phyloP scores from a whole-genome alignment of 2,888 invertebrate genomes.

The Heliconius aoede region DNA sequence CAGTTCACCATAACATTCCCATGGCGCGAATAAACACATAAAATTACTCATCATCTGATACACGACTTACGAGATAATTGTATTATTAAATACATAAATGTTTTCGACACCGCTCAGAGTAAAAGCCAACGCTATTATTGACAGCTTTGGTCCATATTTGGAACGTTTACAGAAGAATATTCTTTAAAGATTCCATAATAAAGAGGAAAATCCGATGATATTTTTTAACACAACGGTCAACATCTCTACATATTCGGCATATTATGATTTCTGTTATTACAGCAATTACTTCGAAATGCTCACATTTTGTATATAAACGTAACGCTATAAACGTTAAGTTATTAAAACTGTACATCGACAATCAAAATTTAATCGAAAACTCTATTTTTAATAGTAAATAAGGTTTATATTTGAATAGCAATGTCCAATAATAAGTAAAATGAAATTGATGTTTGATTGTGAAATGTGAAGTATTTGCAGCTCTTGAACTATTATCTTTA shows the following conservation, averaged over 20 bases:
- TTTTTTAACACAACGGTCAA: slow-evolving; percentile 20
- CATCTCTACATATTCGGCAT: slow-evolving; percentile 43
- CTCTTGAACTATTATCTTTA: slow-evolving; percentile 63
- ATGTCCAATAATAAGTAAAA: slow-evolving; percentile 44
- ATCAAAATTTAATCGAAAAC: slow-evolving; percentile 45
- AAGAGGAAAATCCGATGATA: slow-evolving; percentile 18
- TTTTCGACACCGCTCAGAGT: slow-evolving; percentile 58
- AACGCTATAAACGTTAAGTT: slow-evolving; percentile 61
- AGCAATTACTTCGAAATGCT: slow-evolving; percentile 68
- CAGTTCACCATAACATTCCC: slow-evolving; percentile 33
- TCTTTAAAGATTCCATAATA: neutral
- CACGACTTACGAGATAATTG: slow-evolving; percentile 41
- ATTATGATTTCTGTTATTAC: slow-evolving; percentile 65
- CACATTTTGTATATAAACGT: too few relatives aligned
- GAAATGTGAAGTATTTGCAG: slow-evolving; percentile 64
- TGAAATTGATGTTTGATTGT: slow-evolving; percentile 62
- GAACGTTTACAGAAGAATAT: neutral
- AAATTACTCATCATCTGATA: slow-evolving; percentile 41
- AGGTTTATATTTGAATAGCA: slow-evolving; percentile 36
- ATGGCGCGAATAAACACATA: slow-evolving; percentile 37
- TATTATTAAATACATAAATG: slow-evolving; percentile 44
- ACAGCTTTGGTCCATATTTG: slow-evolving; percentile 49
- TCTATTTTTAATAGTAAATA: slow-evolving; percentile 49
- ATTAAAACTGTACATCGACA: slow-evolving; percentile 59
- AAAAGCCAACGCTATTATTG: slow-evolving; percentile 58